phyloP scores from a whole-genome alignment of 2,113 vertebrate genomes.

The Stegostoma tigrinum region DNA sequence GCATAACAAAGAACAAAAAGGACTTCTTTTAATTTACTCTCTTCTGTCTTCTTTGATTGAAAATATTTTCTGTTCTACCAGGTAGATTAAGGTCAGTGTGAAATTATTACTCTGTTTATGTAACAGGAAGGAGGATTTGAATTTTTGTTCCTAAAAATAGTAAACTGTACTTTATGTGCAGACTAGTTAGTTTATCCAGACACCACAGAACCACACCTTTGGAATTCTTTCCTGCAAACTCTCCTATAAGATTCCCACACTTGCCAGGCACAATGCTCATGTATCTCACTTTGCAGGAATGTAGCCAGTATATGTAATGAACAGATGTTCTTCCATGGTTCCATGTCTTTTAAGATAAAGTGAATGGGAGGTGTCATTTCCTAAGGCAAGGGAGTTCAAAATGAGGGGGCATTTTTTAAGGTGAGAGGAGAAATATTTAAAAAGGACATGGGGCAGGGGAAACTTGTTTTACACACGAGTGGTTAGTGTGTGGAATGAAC shows the following conservation, averaged over 20 bases:
- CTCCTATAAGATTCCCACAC: neutral
- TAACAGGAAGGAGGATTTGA: neutral
- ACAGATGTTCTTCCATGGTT: neutral
- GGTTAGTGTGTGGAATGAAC: too few species aligned
- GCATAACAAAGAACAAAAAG: neutral
- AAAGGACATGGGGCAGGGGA: too few species aligned
- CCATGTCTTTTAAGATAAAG: neutral
- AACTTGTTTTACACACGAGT: too few species aligned
- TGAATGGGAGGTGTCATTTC: too few species aligned
- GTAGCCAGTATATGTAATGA: neutral
- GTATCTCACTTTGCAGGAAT: neutral
- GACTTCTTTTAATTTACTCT: neutral
- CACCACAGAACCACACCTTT: conserved; percentile 11
- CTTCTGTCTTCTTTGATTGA: neutral
- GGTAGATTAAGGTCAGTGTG: neutral
- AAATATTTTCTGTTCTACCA: neutral
- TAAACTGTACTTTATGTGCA: neutral
- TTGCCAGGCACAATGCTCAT: too few species aligned
- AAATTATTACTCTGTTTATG: neutral
- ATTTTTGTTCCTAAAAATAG: neutral
- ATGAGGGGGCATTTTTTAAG: too few species aligned
- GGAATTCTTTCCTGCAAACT: neutral
- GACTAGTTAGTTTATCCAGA: conserved; percentile 16
- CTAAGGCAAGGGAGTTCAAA: too few species aligned
- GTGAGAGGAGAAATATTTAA: too few species aligned